phyloP scores from a whole-genome alignment of 2,113 vertebrate species.

The Dipodomys merriami region DNA sequence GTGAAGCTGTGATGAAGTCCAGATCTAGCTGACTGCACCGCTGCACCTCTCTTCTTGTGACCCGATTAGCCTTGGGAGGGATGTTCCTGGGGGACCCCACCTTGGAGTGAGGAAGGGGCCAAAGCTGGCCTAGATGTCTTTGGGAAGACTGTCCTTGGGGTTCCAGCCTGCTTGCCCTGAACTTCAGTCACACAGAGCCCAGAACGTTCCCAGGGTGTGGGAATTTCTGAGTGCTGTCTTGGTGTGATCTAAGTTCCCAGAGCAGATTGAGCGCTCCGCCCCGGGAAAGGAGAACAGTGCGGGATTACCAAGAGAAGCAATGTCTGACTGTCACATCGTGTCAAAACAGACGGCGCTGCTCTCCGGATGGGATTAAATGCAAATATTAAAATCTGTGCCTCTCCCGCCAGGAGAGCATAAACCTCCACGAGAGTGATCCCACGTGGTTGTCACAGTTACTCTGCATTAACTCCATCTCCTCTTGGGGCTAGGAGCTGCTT shows the following conservation, averaged over 20 bases:
- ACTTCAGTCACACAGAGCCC: background rate
- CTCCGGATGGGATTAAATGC: constrained; percentile 7
- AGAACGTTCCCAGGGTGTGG: background rate
- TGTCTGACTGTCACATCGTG: background rate
- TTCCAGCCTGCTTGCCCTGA: background rate
- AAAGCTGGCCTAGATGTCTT: background rate
- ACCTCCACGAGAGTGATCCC: background rate
- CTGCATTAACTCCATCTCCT: background rate
- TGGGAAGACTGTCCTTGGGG: background rate
- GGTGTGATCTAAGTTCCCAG: background rate
- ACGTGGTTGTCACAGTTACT: background rate
- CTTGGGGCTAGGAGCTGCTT: background rate
- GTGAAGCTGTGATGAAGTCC: background rate
- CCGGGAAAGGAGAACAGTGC: background rate
- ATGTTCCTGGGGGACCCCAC: background rate
- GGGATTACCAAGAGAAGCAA: constrained; percentile 14
- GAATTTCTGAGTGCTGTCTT: background rate
- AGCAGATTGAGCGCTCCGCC: constrained; percentile 5
- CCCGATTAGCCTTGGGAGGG: background rate
- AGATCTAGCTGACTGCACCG: background rate
- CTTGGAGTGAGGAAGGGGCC: background rate
- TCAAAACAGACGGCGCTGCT: background rate
- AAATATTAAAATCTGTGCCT: constrained; percentile 26
- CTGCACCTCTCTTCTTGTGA: background rate
- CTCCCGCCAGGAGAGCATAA: background rate